Evolutionary conservation across 2,797 vertebrate species (phyloP).

Genomic region (Lagodon rhomboides): DNA sequence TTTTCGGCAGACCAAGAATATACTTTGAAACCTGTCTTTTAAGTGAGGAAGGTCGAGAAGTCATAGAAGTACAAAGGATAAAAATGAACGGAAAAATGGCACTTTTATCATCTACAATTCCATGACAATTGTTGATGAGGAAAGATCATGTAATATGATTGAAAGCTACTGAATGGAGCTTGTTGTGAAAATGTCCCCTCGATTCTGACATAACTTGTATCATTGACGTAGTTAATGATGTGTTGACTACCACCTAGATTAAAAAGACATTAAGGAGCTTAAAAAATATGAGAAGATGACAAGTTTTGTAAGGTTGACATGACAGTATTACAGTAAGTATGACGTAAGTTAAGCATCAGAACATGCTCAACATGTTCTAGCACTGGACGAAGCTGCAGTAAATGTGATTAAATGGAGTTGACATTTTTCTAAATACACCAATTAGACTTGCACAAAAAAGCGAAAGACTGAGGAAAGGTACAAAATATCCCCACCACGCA

Average conservation of each 20-base stretch:
- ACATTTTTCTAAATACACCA: conserved; percentile 15
- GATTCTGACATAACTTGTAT: background rate
- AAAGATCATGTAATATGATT: background rate
- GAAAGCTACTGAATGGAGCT: background rate
- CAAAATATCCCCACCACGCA: background rate
- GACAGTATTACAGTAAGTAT: background rate
- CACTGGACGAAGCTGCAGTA: background rate
- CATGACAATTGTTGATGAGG: background rate
- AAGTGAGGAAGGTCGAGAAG: background rate
- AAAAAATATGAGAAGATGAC: conserved; percentile 4
- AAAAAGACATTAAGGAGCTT: background rate
- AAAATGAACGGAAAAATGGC: background rate
- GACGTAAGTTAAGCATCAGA: background rate
- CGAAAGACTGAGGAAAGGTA: background rate
- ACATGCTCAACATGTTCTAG: background rate
- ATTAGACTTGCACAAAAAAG: conserved; percentile 3
- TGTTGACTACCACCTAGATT: background rate
- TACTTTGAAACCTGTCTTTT: background rate
- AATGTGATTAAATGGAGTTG: background rate
- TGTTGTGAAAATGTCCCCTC: background rate
- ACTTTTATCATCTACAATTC: background rate
- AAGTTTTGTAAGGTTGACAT: conserved; percentile 2
- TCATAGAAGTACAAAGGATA: background rate
- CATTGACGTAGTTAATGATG: background rate
- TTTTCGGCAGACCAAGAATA: background rate